Conservation (phyloP, 2,888 invertebrate species). For the Drosophila melanosoma region DNA sequence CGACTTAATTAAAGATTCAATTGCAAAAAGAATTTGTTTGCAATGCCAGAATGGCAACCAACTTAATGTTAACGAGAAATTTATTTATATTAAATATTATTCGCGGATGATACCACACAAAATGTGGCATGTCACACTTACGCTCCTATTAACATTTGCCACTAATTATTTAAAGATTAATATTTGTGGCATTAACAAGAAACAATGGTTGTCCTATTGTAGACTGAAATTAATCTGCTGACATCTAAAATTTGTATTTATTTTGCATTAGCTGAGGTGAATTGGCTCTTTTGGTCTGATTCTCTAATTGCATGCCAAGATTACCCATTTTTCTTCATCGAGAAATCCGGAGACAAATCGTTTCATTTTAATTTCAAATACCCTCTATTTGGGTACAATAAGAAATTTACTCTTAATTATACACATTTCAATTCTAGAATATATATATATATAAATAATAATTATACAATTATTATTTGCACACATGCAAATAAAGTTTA, state of each 20-base stretch:
- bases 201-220: not conserved
- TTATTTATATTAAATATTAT: slow-evolving; percentile 9
- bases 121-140: not conserved
- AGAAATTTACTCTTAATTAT: not conserved
- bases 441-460: too few species aligned
- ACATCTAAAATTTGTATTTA: not conserved
- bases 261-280: not conserved
- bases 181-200: not conserved
- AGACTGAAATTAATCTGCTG: not conserved
- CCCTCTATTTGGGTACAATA: too few species aligned
- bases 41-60: slow-evolving; percentile 16
- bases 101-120: slow-evolving; percentile 4
- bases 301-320: not conserved
- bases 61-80: slow-evolving; percentile 3
- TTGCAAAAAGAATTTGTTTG: slow-evolving; percentile 49
- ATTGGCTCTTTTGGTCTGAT: not conserved
- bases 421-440: not conserved
- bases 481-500: too few species aligned
- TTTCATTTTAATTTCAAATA: not conserved
- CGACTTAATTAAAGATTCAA: slow-evolving; percentile 59
- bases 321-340: not conserved
- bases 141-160: not conserved
- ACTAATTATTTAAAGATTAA: not conserved
- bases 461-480: too few species aligned
- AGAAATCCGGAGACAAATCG: not conserved